Percentiles rank a stretch among this genome's conserved stretches.
Conservation (phyloP, 2,113 vertebrate genomes). For the Callithrix jacchus region DNA sequence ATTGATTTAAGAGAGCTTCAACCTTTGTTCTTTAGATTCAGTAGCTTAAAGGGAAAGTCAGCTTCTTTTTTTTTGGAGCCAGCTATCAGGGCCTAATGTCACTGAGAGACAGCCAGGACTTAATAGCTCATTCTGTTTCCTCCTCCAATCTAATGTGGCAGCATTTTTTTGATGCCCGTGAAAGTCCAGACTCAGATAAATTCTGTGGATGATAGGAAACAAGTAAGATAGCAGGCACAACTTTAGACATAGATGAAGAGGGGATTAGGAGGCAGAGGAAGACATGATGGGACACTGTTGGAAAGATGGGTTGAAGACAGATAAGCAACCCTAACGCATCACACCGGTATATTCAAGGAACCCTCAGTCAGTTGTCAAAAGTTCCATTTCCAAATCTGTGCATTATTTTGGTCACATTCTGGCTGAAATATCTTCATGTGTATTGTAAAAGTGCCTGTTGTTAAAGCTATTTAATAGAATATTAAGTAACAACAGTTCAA, state of each 20-base stretch:
- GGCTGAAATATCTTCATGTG: constrained; percentile 30
- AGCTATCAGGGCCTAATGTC: not conserved
- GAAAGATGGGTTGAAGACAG: not conserved
- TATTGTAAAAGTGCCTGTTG: not conserved
- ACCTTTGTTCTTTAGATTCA: constrained; percentile 82
- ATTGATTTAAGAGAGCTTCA: constrained; percentile 78
- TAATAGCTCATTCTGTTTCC: not conserved
- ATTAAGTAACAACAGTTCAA: not conserved
- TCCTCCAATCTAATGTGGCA: not conserved
- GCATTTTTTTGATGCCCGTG: not conserved
- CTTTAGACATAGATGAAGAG: constrained; percentile 17
- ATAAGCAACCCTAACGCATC: too few relatives aligned
- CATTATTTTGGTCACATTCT: not conserved
- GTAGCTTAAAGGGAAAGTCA: constrained; percentile 66
- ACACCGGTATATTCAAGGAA: rapidly evolving
- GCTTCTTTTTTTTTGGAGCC: constrained; percentile 45
- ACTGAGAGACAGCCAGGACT: not conserved
- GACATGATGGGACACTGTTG: not conserved
- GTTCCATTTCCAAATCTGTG: not conserved
- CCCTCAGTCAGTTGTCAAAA: not conserved
- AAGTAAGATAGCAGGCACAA: constrained; percentile 40
- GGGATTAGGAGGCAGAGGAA: not conserved
- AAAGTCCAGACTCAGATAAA: constrained; percentile 44
- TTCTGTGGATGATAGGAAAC: constrained; percentile 17
- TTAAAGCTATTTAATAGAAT: not conserved